Evolutionary conservation across 2,797 vertebrate genomes (phyloP).

Genomic region (Eutrigla gurnardus): DNA sequence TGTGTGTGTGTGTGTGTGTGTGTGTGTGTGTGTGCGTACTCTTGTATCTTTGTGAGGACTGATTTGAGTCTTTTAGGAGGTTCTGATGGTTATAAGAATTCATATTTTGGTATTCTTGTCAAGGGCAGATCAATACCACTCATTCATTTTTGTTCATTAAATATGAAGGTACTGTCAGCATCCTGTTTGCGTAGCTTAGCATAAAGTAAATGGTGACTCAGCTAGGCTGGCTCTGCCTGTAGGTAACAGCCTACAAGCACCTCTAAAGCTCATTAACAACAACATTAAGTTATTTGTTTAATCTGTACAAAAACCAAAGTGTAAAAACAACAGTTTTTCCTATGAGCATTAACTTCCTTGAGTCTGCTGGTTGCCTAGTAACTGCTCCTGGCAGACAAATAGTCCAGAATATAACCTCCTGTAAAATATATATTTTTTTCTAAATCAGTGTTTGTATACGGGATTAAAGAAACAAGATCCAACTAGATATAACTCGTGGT

Average conservation of each 20-base stretch:
- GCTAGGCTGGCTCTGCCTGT: not conserved
- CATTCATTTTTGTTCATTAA: not conserved
- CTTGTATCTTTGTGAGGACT: conserved; percentile 8
- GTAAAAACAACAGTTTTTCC: not conserved
- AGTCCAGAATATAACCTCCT: not conserved
- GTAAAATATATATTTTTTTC: not conserved
- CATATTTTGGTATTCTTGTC: not conserved
- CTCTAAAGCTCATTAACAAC: not conserved
- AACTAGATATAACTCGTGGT: not conserved
- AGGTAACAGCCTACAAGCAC: not conserved
- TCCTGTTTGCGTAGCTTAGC: not conserved
- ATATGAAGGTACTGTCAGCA: not conserved
- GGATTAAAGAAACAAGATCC: not conserved
- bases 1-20: conserved; percentile 12
- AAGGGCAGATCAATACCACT: not conserved
- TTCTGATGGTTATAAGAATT: not conserved
- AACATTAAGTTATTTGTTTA: not conserved
- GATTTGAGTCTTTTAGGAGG: not conserved
- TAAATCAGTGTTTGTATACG: not conserved
- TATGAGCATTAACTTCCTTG: not conserved
- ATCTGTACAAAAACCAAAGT: not conserved
- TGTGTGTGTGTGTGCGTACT: not conserved
- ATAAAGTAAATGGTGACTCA: not conserved
- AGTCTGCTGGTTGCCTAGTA: not conserved
- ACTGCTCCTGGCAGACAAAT: not conserved